A percentile compares a stretch with the other conserved stretches of the same genome.
Conservation (phyloP, 2,888 invertebrate species). For the Xestoiulus laeticollis region DNA sequence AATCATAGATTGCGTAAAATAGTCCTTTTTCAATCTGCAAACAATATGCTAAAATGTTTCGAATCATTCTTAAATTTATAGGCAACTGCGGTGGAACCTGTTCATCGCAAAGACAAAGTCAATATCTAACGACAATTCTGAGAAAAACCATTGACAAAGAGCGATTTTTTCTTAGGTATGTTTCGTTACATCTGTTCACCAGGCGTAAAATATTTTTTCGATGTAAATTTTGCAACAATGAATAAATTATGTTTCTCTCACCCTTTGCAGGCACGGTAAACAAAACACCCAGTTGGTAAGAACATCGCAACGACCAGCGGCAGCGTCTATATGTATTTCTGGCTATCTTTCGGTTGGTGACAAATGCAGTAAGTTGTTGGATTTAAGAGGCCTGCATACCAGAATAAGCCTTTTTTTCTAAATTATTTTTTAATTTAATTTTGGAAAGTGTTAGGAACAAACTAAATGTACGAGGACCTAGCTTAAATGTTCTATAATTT, state of each 20-base stretch:
- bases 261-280: constrained; percentile 23
- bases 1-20: background rate
- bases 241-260: background rate
- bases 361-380: constrained; percentile 47
- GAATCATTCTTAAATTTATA: background rate
- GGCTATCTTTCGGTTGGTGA: constrained; percentile 49
- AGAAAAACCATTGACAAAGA: constrained; percentile 45
- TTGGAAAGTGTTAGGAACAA: too few species aligned
- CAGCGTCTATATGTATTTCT: background rate
- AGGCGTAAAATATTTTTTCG: too few species aligned
- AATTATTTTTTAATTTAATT: too few species aligned
- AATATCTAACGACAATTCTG: background rate
- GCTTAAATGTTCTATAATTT: too few species aligned
- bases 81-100: constrained; percentile 12
- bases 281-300: background rate
- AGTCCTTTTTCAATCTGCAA: background rate
- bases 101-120: background rate
- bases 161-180: constrained; percentile 23
- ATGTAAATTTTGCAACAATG: background rate
- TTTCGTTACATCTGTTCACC: background rate
- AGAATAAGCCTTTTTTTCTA: too few species aligned
- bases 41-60: background rate
- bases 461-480: too few species aligned
- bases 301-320: background rate
- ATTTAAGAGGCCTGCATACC: too few species aligned